Evolutionary conservation across 2,797 vertebrate genomes (phyloP).

Genomic region (Halcyon smyrnensis): DNA sequence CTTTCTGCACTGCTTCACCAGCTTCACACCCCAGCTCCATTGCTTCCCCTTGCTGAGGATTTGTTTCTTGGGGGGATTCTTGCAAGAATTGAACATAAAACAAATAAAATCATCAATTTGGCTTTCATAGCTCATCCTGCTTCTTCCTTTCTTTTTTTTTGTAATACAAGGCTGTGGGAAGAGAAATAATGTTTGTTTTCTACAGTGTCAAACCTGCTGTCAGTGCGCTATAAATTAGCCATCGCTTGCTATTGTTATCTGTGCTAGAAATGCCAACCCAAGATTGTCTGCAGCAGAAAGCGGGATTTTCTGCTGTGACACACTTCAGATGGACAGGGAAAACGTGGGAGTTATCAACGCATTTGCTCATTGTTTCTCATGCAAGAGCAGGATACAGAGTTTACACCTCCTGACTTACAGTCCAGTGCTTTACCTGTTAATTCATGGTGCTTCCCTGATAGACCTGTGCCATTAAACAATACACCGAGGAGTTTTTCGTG

Average conservation of each 20-base stretch:
- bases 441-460: not conserved
- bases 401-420: not conserved
- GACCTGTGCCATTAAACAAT: not conserved
- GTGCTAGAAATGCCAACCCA: not conserved
- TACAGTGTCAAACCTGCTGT: not conserved
- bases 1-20: not conserved
- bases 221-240: not conserved
- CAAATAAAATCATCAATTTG: not conserved
- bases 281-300: not conserved
- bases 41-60: not conserved
- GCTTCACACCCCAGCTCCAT: not conserved
- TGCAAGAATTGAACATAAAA: not conserved
- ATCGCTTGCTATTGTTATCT: not conserved
- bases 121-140: not conserved
- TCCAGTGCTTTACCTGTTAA: fast-evolving
- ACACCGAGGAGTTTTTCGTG: fast-evolving
- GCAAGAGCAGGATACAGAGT: not conserved
- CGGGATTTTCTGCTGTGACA: not conserved
- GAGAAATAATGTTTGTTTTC: not conserved
- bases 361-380: not conserved
- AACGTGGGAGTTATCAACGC: not conserved
- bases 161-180: not conserved
- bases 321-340: not conserved
- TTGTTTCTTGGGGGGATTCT: not conserved
- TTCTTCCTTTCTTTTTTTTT: not conserved